Conservation (phyloP, 2,113 vertebrate species). For the Hydropotes inermis region DNA sequence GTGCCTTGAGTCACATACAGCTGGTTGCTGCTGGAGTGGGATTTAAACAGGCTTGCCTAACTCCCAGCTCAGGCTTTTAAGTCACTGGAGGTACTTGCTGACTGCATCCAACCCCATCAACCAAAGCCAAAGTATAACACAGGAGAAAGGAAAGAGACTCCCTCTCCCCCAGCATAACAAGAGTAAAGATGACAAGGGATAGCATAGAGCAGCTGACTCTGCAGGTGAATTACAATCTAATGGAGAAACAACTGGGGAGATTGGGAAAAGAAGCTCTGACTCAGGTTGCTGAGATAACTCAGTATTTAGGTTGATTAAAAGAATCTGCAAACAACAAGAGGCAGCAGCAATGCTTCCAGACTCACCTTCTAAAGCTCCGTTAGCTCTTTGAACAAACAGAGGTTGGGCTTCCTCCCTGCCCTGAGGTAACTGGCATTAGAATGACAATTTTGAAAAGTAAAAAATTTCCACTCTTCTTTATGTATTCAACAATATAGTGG, state of each 20-base stretch:
- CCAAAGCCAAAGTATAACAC: background rate
- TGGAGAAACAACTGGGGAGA: background rate
- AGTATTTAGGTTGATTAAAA: background rate
- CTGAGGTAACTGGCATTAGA: background rate
- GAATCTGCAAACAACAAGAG: background rate
- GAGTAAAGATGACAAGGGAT: background rate
- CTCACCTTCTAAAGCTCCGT: background rate
- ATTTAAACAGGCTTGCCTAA: background rate
- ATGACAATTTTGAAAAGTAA: background rate
- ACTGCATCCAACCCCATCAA: background rate
- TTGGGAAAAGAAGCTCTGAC: background rate
- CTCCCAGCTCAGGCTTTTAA: background rate
- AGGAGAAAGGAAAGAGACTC: background rate
- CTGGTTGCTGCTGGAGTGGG: background rate
- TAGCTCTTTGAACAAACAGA: background rate
- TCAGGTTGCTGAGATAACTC: background rate
- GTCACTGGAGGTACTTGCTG: background rate
- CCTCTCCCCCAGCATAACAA: background rate
- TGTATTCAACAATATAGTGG: background rate
- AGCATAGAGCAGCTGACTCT: fast-evolving
- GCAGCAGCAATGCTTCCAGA: background rate
- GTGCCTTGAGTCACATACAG: background rate
- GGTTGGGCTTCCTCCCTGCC: background rate
- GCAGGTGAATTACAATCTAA: too few species aligned
- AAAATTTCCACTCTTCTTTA: background rate